These are phyloP conservation scores for Linnaemya vulpina DNA, from an alignment of 2,888 invertebrate species.

Conservation along the genomic window DNA sequence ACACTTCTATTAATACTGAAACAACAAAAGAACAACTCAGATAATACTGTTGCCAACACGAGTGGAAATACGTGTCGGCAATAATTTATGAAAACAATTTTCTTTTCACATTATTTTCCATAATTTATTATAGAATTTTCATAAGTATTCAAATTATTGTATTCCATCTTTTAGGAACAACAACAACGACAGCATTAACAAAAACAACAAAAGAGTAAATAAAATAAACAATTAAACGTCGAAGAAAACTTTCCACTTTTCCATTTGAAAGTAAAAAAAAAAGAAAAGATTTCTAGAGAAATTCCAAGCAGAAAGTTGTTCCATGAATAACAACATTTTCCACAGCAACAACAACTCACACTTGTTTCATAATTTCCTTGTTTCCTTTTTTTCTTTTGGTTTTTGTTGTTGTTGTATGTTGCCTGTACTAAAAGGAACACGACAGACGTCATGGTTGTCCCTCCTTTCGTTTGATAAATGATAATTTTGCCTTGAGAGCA, in stretches of 20 bases:
- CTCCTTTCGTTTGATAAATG: slow-evolving; percentile 58
- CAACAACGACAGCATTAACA: slow-evolving; percentile 36
- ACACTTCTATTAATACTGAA: not conserved
- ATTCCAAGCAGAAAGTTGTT: slow-evolving; percentile 30
- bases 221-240: slow-evolving; percentile 55
- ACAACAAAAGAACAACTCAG: slow-evolving; percentile 18
- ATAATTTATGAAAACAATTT: slow-evolving; percentile 61
- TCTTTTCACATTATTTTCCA: slow-evolving; percentile 34
- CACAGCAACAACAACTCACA: slow-evolving; percentile 58
- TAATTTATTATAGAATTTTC: slow-evolving; percentile 55
- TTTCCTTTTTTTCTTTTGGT: not conserved
- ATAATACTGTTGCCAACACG: not conserved
- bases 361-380: slow-evolving; percentile 29
- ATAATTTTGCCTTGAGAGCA: slow-evolving; percentile 57
- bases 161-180: slow-evolving; percentile 11
- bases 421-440: slow-evolving; percentile 5
- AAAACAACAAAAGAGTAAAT: slow-evolving; percentile 6
- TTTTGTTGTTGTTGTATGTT: slow-evolving; percentile 2
- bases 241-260: slow-evolving; percentile 18
- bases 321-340: slow-evolving; percentile 49
- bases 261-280: not conserved
- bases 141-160: slow-evolving; percentile 69
- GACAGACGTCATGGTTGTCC: slow-evolving; percentile 35
- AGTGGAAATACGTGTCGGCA: slow-evolving; percentile 46
- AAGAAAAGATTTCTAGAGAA: not conserved